Percentiles rank a stretch among this genome's conserved stretches.
Conservation (phyloP, 2,888 invertebrate genomes). For the Agrochola lychnidis region DNA sequence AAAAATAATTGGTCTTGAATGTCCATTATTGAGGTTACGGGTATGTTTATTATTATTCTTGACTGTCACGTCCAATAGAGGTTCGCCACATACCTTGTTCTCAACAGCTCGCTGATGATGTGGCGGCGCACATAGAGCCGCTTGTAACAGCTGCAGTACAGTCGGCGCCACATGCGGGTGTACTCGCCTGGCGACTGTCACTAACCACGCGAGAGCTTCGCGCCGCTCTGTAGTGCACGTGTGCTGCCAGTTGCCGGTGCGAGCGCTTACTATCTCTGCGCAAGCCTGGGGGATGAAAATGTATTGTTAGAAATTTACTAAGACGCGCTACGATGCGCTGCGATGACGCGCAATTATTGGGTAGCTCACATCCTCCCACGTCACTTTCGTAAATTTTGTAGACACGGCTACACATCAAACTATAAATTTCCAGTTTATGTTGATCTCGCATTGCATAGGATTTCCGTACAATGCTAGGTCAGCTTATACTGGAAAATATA, state of each 20-base stretch:
- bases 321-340: too few relatives aligned
- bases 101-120: slow-evolving; percentile 53
- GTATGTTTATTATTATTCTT: not conserved
- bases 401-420: too few relatives aligned
- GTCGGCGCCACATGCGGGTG: slow-evolving; percentile 98
- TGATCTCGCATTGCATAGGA: too few relatives aligned
- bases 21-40: not conserved
- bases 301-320: too few relatives aligned
- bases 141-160: slow-evolving; percentile 80
- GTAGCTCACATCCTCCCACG: too few relatives aligned
- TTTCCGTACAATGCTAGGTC: too few relatives aligned
- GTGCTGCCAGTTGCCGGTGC: slow-evolving; percentile 98
- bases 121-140: slow-evolving; percentile 79
- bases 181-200: slow-evolving; percentile 95
- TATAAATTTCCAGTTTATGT: too few relatives aligned
- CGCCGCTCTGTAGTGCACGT: slow-evolving; percentile 94
- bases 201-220: slow-evolving; percentile 94
- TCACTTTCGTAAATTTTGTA: too few relatives aligned
- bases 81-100: slow-evolving; percentile 45
- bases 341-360: too few relatives aligned
- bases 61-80: too few relatives aligned
- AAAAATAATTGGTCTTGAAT: not conserved
- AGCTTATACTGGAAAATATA: too few relatives aligned
- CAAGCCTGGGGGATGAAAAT: slow-evolving; percentile 91
- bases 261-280: slow-evolving; percentile 96